phyloP scores from a whole-genome alignment of 2,797 vertebrate species.

The Orestias chungarensis region DNA sequence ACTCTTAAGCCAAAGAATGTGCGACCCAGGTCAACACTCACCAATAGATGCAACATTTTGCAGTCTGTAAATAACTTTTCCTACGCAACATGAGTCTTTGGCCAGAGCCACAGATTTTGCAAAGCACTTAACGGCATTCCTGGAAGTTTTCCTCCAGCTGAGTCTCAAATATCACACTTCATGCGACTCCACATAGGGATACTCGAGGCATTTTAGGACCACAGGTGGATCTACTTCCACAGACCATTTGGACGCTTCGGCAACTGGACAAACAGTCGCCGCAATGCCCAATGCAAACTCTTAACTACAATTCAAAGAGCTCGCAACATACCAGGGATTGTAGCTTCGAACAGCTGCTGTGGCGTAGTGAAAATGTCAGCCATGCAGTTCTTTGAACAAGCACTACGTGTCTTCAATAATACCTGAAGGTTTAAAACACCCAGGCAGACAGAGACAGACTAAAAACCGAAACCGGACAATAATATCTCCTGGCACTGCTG shows the following conservation, averaged over 20 bases:
- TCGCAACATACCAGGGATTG: not conserved
- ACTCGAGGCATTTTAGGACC: constrained; percentile 57
- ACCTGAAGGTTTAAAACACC: constrained; percentile 32
- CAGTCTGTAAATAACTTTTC: constrained; percentile 34
- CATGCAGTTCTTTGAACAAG: constrained; percentile 22
- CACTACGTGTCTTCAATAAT: constrained; percentile 17
- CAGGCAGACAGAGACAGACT: constrained; percentile 49
- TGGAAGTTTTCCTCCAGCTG: constrained; percentile 51
- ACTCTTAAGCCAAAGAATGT: constrained; percentile 43
- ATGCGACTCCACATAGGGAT: constrained; percentile 43
- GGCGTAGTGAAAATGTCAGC: constrained; percentile 18
- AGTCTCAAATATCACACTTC: constrained; percentile 71
- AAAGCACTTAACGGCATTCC: constrained; percentile 64
- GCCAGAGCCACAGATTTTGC: constrained; percentile 44
- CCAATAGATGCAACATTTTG: constrained; percentile 36
- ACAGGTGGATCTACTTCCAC: constrained; percentile 66
- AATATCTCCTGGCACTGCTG: constrained; percentile 34
- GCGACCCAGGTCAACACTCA: constrained; percentile 36
- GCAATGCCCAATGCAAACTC: constrained; percentile 12
- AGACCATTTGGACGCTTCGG: constrained; percentile 43
- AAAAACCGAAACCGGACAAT: constrained; percentile 59
- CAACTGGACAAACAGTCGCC: constrained; percentile 36
- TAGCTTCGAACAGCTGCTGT: constrained; percentile 13
- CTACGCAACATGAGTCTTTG: constrained; percentile 26
- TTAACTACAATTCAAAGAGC: not conserved